phyloP scores from a whole-genome alignment of 2,888 invertebrate species.

The Drosophila formosana region DNA sequence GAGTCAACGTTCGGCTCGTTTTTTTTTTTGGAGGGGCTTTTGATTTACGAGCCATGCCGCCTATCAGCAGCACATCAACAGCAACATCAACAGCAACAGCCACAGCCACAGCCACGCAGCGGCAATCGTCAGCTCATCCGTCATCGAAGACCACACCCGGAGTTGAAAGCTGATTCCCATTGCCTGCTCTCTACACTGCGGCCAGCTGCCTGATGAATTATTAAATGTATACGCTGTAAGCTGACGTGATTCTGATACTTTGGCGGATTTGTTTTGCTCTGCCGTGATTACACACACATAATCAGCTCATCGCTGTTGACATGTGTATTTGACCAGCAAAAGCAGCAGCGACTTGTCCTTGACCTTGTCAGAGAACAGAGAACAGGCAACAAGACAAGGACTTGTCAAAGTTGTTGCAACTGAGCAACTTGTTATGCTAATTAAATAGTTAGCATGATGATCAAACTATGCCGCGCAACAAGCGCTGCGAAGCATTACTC shows the following conservation, averaged over 20 bases:
- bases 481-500: conserved; percentile 33
- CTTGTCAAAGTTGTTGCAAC: conserved; percentile 15
- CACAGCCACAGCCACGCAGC: conserved; percentile 1
- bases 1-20: not conserved
- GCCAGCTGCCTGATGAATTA: conserved; percentile 61
- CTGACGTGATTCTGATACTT: conserved; percentile 65
- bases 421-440: conserved; percentile 35
- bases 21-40: conserved; percentile 32
- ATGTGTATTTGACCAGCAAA: conserved; percentile 32
- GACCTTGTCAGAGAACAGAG: conserved; percentile 14
- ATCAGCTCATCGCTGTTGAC: conserved; percentile 38
- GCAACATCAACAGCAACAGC: too few species aligned
- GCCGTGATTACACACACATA: conserved; percentile 29
- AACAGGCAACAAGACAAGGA: not conserved
- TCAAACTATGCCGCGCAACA: conserved; percentile 19
- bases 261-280: conserved; percentile 49
- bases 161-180: conserved; percentile 26
- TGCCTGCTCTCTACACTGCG: conserved; percentile 13
- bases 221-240: conserved; percentile 60
- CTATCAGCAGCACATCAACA: conserved; percentile 71
- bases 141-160: conserved; percentile 62
- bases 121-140: conserved; percentile 73
- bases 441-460: conserved; percentile 42
- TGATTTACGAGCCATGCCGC: conserved; percentile 71
- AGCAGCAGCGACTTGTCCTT: conserved; percentile 20